Base-by-base conservation (phyloP, 30 jellyfish, hydroid and myxozoan genomes). In the Nemopilema nomurai region DNA sequence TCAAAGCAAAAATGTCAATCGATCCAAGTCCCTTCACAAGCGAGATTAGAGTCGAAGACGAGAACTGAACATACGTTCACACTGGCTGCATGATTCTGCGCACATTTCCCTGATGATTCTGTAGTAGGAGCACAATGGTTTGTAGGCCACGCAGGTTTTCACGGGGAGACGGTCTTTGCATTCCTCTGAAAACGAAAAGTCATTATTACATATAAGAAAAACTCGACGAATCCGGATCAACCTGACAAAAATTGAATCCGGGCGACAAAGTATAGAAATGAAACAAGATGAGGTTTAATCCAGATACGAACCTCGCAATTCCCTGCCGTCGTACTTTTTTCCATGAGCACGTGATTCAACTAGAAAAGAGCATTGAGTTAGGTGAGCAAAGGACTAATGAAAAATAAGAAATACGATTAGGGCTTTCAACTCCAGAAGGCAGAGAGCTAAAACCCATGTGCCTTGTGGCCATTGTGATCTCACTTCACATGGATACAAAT, bases 321-420 rank as follows among this genome's bases (percentile, higher is more conserved):
- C 95, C 6, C 85, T 86, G 20, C 95, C 95, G 51, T 86, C 85
- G 57, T 52, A 86, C 13, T 50, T 62, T 79, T 78, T 86, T 76
- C 95, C 95, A 13, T 71, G 29, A 16, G 95, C 95, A 29, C 95
- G 84, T 51, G 95, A 68, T 26, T 77, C 89, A 51, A 86, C 95
- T 86, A 28, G 23, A 82, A 80, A 22, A 41, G 13, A 41, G 57
- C n/a, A n/a, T n/a, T n/a, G n/a, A n/a, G n/a, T n/a, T n/a, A n/a
- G n/a, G n/a, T n/a, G n/a, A n/a, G n/a, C n/a, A n/a, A n/a, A n/a
- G n/a, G n/a, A n/a, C n/a, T n/a, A n/a, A n/a, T n/a, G n/a, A n/a
- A n/a, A n/a, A n/a, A n/a, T n/a, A n/a, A n/a, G n/a, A n/a, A n/a
- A n/a, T n/a, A n/a, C n/a, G n/a, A n/a, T n/a, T n/a, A n/a, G n/a